These are phyloP conservation scores for Gorilla gorilla DNA, from an alignment of 2,113 vertebrate species.

Conservation along the genomic window DNA sequence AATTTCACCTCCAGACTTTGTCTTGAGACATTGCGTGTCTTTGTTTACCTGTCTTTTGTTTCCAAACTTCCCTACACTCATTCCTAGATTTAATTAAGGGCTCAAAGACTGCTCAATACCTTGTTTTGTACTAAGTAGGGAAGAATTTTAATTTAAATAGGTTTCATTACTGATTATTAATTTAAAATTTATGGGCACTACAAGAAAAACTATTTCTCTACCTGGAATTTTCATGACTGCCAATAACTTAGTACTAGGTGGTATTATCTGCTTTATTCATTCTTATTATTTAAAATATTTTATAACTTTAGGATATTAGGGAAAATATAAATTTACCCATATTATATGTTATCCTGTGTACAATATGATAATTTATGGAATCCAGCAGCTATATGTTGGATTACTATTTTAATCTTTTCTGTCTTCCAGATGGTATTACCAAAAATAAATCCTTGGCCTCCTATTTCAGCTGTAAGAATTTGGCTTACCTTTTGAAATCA, in stretches of 20 bases:
- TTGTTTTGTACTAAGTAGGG: not conserved
- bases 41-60: not conserved
- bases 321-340: not conserved
- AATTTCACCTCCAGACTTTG: not conserved
- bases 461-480: conserved; percentile 12
- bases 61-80: accelerated
- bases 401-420: conserved; percentile 33
- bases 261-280: not conserved
- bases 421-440: conserved; percentile 35
- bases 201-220: not conserved
- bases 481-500: not conserved
- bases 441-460: conserved; percentile 43
- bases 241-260: not conserved
- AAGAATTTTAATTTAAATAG: not conserved
- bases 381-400: not conserved
- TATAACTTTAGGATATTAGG: not conserved
- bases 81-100: not conserved
- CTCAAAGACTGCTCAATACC: not conserved
- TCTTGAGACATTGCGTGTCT: not conserved
- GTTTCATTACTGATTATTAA: not conserved
- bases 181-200: not conserved
- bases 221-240: conserved; percentile 20
- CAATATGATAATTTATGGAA: not conserved
- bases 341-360: not conserved
- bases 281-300: conserved; percentile 6